Evolutionary conservation across 2,113 vertebrate species (phyloP).

Genomic region (Seriola dumerili): DNA sequence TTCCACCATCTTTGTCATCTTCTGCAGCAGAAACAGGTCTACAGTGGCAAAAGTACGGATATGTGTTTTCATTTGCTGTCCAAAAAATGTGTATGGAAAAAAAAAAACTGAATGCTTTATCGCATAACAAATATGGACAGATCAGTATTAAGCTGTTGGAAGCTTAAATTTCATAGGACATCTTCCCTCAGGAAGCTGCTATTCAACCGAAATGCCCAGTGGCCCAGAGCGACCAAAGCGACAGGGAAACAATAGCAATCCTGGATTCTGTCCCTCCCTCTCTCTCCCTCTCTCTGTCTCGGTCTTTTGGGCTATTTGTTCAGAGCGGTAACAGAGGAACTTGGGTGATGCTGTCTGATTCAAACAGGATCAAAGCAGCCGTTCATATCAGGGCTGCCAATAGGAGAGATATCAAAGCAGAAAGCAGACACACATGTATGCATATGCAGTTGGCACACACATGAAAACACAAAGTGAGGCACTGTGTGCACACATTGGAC

Average conservation of each 20-base stretch:
- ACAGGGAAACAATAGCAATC: slow-evolving; percentile 32
- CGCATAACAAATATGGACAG: neutral
- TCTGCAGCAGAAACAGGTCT: too few species aligned
- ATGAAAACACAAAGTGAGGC: slow-evolving; percentile 10
- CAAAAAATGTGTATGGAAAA: neutral
- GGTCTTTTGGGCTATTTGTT: slow-evolving; percentile 66
- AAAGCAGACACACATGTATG: slow-evolving; percentile 23
- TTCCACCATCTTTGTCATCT: neutral
- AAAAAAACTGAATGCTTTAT: neutral
- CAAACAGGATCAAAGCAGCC: slow-evolving; percentile 74
- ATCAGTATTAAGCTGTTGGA: slow-evolving; percentile 2
- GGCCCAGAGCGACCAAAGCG: slow-evolving; percentile 14
- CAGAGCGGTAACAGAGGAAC: slow-evolving; percentile 56
- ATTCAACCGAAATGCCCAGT: slow-evolving; percentile 9
- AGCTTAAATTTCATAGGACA: slow-evolving; percentile 18
- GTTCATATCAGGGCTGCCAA: slow-evolving; percentile 55
- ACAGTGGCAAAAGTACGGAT: neutral
- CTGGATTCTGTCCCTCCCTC: neutral
- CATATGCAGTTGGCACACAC: slow-evolving; percentile 3
- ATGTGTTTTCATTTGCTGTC: neutral
- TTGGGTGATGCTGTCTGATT: slow-evolving; percentile 57
- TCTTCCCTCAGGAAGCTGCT: slow-evolving; percentile 9
- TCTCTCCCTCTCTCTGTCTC: slow-evolving; percentile 7
- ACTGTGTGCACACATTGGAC: slow-evolving; percentile 8
- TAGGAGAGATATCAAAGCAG: slow-evolving; percentile 60